phyloP scores from a whole-genome alignment of 2,797 vertebrate genomes.

The Setipinna tenuifilis region DNA sequence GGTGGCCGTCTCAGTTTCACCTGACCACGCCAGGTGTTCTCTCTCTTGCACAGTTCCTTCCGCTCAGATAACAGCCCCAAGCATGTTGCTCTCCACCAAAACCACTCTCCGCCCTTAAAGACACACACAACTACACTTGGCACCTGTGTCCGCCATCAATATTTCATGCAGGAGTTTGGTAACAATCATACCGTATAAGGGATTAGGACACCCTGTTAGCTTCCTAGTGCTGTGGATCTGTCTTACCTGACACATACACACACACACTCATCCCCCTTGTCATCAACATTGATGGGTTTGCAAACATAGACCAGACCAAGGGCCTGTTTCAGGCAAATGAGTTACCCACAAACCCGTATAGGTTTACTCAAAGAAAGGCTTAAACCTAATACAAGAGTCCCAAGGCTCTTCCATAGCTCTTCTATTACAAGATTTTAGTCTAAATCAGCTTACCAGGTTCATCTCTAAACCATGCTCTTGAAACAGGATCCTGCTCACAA shows the following conservation, averaged over 20 bases:
- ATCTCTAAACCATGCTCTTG: no score
- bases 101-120: slow-evolving; percentile 35
- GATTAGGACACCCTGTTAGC: slow-evolving; percentile 56
- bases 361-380: background rate
- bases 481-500: no score
- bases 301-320: no score
- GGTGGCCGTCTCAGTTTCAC: background rate
- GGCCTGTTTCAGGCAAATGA: background rate
- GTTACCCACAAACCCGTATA: background rate
- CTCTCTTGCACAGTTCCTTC: slow-evolving; percentile 47
- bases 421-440: no score
- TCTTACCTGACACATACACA: background rate
- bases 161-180: slow-evolving; percentile 79
- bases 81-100: slow-evolving; percentile 31
- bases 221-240: background rate
- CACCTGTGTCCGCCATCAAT: slow-evolving; percentile 71
- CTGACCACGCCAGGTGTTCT: slow-evolving; percentile 24
- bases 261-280: background rate
- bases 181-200: slow-evolving; percentile 66
- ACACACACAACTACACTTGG: slow-evolving; percentile 67
- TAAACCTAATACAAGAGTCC: no score
- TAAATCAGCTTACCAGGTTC: no score
- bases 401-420: no score
- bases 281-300: no score
- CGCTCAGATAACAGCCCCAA: slow-evolving; percentile 51